A percentile compares a stretch with the other conserved stretches of the same genome.
Evolutionary conservation across 1,140 invertebrate genomes (phyloP).

Genomic region (Procambarus virginalis): DNA sequence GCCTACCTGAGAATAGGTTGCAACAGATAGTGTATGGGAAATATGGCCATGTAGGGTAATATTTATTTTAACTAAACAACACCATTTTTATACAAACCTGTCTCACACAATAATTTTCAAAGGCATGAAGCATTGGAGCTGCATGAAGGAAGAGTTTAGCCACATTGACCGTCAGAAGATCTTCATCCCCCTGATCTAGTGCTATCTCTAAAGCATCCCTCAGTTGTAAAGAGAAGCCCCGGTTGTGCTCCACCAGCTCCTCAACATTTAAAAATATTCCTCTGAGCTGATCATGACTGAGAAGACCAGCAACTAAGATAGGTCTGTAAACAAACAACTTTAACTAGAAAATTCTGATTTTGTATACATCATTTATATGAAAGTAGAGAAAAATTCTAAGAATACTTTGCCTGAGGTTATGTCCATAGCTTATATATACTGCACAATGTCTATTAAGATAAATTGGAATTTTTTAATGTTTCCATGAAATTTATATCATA

Average conservation of each 20-base stretch:
- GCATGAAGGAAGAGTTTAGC: slow-evolving; percentile 92
- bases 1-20: too few species aligned
- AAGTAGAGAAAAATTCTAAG: too few species aligned
- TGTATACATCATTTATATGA: too few species aligned
- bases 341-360: too few species aligned
- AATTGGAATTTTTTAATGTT: too few species aligned
- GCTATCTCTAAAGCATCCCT: slow-evolving; percentile 91
- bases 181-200: slow-evolving; percentile 84
- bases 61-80: too few species aligned
- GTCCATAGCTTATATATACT: too few species aligned
- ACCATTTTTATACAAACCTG: slow-evolving; percentile 74
- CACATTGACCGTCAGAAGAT: slow-evolving; percentile 91
- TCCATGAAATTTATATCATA: too few species aligned
- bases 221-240: slow-evolving; percentile 88
- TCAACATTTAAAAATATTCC: slow-evolving; percentile 93
- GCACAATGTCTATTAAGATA: too few species aligned
- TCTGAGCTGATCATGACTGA: slow-evolving; percentile 80
- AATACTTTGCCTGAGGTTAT: too few species aligned
- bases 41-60: not conserved
- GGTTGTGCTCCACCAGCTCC: slow-evolving; percentile 92
- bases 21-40: too few species aligned
- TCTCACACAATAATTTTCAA: slow-evolving; percentile 92
- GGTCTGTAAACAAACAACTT: slow-evolving; percentile 68
- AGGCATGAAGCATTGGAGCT: slow-evolving; percentile 91
- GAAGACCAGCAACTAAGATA: slow-evolving; percentile 84